Conservation (phyloP, 2,797 vertebrate genomes). For the Arnoldichthys spilopterus region DNA sequence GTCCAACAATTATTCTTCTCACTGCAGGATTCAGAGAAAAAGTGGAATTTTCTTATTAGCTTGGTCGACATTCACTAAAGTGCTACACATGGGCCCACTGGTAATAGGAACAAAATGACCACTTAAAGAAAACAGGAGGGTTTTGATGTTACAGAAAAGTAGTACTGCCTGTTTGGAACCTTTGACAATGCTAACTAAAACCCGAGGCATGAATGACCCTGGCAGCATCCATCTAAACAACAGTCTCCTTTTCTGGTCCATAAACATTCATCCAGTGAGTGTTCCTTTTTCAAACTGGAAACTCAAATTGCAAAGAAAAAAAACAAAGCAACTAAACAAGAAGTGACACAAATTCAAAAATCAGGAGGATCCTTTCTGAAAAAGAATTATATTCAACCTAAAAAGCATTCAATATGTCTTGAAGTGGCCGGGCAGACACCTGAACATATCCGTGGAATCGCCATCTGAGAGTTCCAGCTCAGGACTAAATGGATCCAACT, state of each 20-base stretch:
- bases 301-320: background rate
- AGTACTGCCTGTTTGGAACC: background rate
- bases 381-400: background rate
- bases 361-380: background rate
- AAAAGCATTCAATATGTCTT: constrained; percentile 15
- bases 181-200: background rate
- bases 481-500: background rate
- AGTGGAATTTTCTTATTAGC: constrained; percentile 20
- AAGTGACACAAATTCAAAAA: background rate
- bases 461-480: background rate
- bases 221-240: constrained; percentile 2
- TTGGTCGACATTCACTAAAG: constrained; percentile 56
- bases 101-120: constrained; percentile 16
- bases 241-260: background rate
- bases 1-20: background rate
- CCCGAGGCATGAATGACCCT: background rate
- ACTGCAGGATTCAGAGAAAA: constrained; percentile 9
- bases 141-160: background rate
- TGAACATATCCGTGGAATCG: background rate
- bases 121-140: too few relatives aligned
- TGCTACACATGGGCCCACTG: constrained; percentile 57
- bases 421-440: background rate
- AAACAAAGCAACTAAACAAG: background rate
- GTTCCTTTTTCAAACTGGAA: constrained; percentile 11
- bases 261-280: constrained; percentile 25